phyloP scores from a whole-genome alignment of 2,888 invertebrate genomes.

The Dastarcus helophoroides region DNA sequence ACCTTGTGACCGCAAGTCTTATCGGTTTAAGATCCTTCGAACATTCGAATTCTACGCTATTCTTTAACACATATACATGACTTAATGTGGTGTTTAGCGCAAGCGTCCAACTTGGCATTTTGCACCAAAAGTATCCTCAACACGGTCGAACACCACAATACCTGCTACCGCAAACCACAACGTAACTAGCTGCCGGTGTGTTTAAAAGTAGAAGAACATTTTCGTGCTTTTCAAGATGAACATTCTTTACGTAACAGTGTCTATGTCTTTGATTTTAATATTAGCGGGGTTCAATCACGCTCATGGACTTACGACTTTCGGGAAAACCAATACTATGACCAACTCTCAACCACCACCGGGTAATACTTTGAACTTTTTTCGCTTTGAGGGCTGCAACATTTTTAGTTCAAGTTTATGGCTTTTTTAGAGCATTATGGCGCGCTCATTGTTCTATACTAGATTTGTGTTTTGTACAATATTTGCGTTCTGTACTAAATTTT shows the following conservation, averaged over 20 bases:
- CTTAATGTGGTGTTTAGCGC: constrained; percentile 23
- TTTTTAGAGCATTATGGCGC: too few relatives aligned
- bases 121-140: too few relatives aligned
- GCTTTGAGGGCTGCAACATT: too few relatives aligned
- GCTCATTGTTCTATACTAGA: too few relatives aligned
- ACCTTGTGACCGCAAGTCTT: constrained; percentile 27
- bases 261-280: constrained; percentile 43
- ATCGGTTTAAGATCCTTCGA: constrained; percentile 26
- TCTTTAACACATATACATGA: constrained; percentile 30
- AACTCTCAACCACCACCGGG: constrained; percentile 19
- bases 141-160: too few relatives aligned
- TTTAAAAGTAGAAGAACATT: constrained; percentile 9
- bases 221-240: constrained; percentile 28
- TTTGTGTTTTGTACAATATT: too few relatives aligned
- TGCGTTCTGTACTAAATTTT: too few relatives aligned
- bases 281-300: constrained; percentile 39
- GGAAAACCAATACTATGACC: constrained; percentile 29
- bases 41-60: constrained; percentile 30
- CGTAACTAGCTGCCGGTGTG: neutral
- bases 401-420: too few relatives aligned
- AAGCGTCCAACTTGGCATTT: constrained; percentile 17
- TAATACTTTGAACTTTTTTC: too few relatives aligned
- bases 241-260: constrained; percentile 37
- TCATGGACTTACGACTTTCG: constrained; percentile 36
- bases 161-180: too few relatives aligned